A percentile compares a stretch with the other conserved stretches of the same genome.
phyloP scores from a whole-genome alignment of 2,797 vertebrate species.

The Hapalemur alaotrensis region DNA sequence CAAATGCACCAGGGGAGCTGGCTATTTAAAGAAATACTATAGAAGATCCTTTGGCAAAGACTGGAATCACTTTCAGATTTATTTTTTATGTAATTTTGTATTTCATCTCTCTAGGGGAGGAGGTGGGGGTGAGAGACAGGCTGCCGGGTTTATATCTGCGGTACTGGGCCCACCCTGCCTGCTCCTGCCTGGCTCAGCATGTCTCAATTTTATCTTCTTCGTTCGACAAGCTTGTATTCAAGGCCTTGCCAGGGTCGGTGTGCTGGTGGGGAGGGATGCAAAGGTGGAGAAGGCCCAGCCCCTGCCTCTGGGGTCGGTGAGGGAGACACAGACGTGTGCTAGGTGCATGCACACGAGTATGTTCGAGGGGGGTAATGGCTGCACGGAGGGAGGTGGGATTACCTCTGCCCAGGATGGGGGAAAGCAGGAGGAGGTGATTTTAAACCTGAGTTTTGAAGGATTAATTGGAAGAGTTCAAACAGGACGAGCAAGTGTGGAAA shows the following conservation, averaged over 20 bases:
- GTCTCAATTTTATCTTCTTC: background rate
- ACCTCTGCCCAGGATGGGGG: background rate
- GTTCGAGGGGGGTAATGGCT: background rate
- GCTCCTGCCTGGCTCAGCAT: background rate
- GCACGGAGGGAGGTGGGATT: background rate
- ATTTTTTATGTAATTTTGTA: conserved; percentile 51
- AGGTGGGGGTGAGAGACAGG: background rate
- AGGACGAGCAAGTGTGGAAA: background rate
- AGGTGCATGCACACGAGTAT: background rate
- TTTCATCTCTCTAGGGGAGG: conserved; percentile 56
- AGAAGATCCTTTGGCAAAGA: conserved; percentile 68
- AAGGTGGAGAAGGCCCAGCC: background rate
- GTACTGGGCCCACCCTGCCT: background rate
- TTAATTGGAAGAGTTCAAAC: background rate
- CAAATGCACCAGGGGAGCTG: conserved; percentile 29
- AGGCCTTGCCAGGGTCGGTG: background rate
- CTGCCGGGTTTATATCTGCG: background rate
- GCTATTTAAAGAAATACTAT: conserved; percentile 59
- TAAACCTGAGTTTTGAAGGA: background rate
- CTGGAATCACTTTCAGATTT: conserved; percentile 40
- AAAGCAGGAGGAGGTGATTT: background rate
- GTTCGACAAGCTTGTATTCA: background rate
- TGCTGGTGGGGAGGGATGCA: background rate
- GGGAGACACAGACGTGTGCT: background rate
- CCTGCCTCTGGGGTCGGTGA: background rate